These are phyloP conservation scores for Aphodius granarius DNA, from an alignment of 2,888 invertebrate genomes.

Conservation along the genomic window DNA sequence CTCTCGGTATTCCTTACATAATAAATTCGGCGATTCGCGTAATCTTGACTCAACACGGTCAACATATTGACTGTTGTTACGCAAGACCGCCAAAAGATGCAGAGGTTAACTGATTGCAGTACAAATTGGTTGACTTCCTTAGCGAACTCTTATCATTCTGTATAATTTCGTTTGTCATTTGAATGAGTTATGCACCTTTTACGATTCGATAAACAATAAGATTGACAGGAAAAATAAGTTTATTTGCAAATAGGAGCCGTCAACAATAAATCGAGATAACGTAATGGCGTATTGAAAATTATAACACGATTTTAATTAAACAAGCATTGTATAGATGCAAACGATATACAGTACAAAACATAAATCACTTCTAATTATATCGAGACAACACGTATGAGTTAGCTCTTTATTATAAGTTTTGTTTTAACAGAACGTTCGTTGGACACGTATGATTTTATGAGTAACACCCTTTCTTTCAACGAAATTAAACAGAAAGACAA, in stretches of 20 bases:
- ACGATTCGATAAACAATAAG: too few species aligned
- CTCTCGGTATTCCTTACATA: neutral
- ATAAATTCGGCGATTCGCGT: neutral
- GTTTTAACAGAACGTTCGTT: neutral
- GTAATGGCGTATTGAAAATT: too few species aligned
- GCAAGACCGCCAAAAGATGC: neutral
- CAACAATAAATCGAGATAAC: too few species aligned
- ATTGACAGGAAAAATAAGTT: too few species aligned
- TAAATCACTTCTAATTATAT: neutral
- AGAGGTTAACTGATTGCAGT: neutral
- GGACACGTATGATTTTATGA: neutral
- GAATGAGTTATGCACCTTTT: too few species aligned
- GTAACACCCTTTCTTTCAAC: neutral
- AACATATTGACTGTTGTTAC: neutral
- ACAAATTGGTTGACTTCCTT: neutral
- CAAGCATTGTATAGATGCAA: neutral
- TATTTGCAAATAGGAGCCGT: too few species aligned
- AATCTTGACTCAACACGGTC: neutral
- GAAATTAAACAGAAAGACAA: neutral
- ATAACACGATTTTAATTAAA: too few species aligned
- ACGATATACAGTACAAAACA: neutral
- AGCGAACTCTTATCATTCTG: too few species aligned
- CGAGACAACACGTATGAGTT: neutral
- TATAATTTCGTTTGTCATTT: too few species aligned
- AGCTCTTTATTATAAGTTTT: neutral